Conservation (phyloP, 1,140 invertebrate species). For the Neoseiulus cucumeris region DNA sequence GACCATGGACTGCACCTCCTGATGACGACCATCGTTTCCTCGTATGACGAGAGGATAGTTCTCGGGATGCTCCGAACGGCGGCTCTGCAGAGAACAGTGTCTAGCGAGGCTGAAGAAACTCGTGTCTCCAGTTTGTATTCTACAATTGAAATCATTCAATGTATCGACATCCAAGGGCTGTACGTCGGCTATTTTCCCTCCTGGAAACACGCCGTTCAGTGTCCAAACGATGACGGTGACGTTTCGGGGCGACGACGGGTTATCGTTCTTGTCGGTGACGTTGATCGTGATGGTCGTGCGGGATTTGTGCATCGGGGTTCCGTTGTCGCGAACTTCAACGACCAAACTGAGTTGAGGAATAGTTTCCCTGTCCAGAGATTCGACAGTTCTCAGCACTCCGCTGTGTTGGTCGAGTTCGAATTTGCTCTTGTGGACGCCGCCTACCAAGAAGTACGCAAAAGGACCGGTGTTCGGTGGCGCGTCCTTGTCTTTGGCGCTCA, state of each 20-base stretch:
- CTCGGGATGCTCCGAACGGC: slow-evolving; percentile 21
- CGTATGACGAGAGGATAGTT: slow-evolving; percentile 46
- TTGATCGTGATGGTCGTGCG: slow-evolving; percentile 51
- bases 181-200: slow-evolving; percentile 68
- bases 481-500: slow-evolving; percentile 68
- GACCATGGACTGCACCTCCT: slow-evolving; percentile 58
- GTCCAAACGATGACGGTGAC: slow-evolving; percentile 56
- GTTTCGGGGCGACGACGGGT: slow-evolving; percentile 58
- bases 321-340: slow-evolving; percentile 71
- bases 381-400: slow-evolving; percentile 41
- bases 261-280: slow-evolving; percentile 74
- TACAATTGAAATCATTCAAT: slow-evolving; percentile 65
- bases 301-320: slow-evolving; percentile 54
- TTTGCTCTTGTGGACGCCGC: slow-evolving; percentile 49
- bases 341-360: slow-evolving; percentile 48
- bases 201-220: slow-evolving; percentile 39
- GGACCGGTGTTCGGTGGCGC: slow-evolving; percentile 74
- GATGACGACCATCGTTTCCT: slow-evolving; percentile 69
- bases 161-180: slow-evolving; percentile 73
- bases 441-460: slow-evolving; percentile 57
- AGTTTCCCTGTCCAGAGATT: slow-evolving; percentile 18
- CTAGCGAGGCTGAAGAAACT: slow-evolving; percentile 45
- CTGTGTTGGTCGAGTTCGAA: slow-evolving; percentile 54
- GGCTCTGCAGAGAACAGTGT: slow-evolving; percentile 49
- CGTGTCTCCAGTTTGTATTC: slow-evolving; percentile 33